Percentiles rank a stretch among this genome's conserved stretches.
Conservation (phyloP, 2,113 vertebrate species). For the Anhinga rufa region DNA sequence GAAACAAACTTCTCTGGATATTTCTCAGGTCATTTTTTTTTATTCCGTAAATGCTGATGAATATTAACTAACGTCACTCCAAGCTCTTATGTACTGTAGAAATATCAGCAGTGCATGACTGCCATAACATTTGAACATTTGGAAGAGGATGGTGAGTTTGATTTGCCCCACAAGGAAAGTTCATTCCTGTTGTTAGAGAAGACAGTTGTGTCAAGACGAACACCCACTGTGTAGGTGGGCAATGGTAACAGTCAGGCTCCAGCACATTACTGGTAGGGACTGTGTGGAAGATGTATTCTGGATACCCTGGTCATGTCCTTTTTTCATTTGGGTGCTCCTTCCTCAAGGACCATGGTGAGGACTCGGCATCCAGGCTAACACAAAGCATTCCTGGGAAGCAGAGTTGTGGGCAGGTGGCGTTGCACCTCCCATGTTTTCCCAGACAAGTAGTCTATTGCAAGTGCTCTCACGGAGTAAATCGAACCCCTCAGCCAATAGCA, state of each 20-base stretch:
- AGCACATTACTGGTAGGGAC: not conserved
- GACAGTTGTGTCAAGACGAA: not conserved
- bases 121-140: not conserved
- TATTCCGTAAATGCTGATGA: not conserved
- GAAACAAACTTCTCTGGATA: not conserved
- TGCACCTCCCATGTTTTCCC: not conserved
- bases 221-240: fast-evolving
- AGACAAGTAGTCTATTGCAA: not conserved
- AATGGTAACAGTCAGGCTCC: not conserved
- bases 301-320: not conserved
- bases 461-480: not conserved
- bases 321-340: not conserved
- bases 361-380: not conserved
- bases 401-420: not conserved
- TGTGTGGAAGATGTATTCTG: not conserved
- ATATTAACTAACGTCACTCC: not conserved
- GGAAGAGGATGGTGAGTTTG: not conserved
- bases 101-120: not conserved
- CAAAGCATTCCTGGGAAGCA: not conserved
- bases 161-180: not conserved
- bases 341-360: not conserved
- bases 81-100: not conserved
- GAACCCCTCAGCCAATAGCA: not conserved
- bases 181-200: not conserved
- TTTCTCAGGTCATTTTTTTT: not conserved